phyloP scores from a whole-genome alignment of 1,140 invertebrate species.

The Gonatopus flavifemur region DNA sequence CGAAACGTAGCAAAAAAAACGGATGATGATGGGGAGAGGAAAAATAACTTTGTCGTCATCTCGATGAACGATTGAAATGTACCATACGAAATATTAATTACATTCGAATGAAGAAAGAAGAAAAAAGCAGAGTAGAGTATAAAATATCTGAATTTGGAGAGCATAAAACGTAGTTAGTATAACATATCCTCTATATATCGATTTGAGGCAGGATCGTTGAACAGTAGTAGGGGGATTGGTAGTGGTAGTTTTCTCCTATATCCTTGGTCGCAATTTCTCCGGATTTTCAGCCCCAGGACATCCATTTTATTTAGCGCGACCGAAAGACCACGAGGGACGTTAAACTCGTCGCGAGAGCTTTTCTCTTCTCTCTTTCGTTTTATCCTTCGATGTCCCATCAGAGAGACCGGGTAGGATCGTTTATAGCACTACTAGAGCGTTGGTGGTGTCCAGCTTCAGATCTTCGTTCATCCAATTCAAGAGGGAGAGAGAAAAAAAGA shows the following conservation, averaged over 20 bases:
- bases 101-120: no score
- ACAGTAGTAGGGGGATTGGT: conserved; percentile 14
- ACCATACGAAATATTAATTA: no score
- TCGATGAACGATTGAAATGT: no score
- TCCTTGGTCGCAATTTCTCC: conserved; percentile 56
- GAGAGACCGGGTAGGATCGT: conserved; percentile 23
- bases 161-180: no score
- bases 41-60: conserved; percentile 13
- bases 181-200: no score
- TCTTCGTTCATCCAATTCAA: background rate
- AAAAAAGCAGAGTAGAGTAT: no score
- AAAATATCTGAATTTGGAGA: no score
- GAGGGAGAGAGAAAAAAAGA: conserved; percentile 14
- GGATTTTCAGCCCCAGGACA: conserved; percentile 52
- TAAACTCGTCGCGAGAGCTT: conserved; percentile 30
- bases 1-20: conserved; percentile 39
- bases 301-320: conserved; percentile 56
- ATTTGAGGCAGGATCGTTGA: no score
- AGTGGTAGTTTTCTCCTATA: no score
- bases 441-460: conserved; percentile 23
- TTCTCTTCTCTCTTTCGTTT: conserved; percentile 26
- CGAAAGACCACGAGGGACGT: conserved; percentile 33
- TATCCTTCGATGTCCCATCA: conserved; percentile 32
- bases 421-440: no score
- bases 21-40: conserved; percentile 4